phyloP scores from a whole-genome alignment of 2,888 invertebrate species.

The Erynnis tages region DNA sequence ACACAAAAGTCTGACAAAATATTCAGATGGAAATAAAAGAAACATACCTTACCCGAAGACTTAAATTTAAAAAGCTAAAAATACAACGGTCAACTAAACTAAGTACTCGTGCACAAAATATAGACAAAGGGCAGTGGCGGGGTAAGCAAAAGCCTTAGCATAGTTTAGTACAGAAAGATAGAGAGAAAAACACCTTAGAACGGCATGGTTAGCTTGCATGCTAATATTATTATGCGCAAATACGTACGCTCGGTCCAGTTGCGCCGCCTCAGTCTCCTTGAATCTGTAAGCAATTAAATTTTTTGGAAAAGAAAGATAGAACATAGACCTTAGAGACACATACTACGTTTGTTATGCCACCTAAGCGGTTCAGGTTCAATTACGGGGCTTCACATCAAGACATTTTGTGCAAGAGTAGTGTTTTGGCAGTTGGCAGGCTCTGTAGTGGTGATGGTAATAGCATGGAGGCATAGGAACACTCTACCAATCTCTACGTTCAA shows the following conservation, averaged over 20 bases:
- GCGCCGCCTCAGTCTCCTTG: constrained; percentile 91
- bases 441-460: constrained; percentile 53
- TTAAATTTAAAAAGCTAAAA: neutral
- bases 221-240: constrained; percentile 56
- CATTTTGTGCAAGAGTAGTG: constrained; percentile 62
- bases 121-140: neutral
- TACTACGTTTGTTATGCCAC: constrained; percentile 50
- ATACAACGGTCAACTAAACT: neutral
- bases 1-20: neutral
- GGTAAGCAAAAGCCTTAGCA: constrained; percentile 46
- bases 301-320: constrained; percentile 77
- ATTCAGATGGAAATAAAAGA: neutral
- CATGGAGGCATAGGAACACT: constrained; percentile 42
- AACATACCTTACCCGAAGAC: constrained; percentile 1
- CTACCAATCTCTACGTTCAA: constrained; percentile 16
- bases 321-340: constrained; percentile 55
- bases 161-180: too few relatives aligned
- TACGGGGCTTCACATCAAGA: constrained; percentile 57
- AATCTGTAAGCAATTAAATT: constrained; percentile 88
- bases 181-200: constrained; percentile 31
- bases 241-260: constrained; percentile 91
- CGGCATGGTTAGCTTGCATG: constrained; percentile 54
- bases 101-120: constrained; percentile 18
- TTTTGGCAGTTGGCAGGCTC: constrained; percentile 47
- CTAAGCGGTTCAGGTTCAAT: constrained; percentile 54